Percentiles rank a stretch among this genome's conserved stretches.
phyloP scores from a whole-genome alignment of 2,888 invertebrate species.

The Coremacera marginata region DNA sequence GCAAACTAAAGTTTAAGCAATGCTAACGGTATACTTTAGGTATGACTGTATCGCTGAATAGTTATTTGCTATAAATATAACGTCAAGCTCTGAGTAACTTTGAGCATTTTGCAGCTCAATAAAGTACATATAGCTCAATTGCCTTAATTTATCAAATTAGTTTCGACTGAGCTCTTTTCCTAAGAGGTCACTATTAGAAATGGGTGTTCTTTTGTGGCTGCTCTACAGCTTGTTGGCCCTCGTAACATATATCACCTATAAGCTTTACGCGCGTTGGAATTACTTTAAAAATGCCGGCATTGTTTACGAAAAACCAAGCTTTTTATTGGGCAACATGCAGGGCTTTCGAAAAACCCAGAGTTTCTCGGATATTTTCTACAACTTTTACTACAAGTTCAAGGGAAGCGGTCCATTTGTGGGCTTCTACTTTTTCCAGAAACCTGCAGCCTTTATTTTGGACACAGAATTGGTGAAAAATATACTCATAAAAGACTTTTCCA shows the following conservation, averaged over 20 bases:
- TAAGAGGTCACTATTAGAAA: background rate
- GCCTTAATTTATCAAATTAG: background rate
- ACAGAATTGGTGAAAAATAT: constrained; percentile 49
- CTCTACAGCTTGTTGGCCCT: background rate
- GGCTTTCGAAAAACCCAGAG: constrained; percentile 40
- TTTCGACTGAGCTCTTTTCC: background rate
- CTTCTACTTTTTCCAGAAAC: constrained; percentile 56
- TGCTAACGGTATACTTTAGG: too few relatives aligned
- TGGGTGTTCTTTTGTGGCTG: background rate
- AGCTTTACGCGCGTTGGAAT: background rate
- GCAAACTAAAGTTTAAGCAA: too few relatives aligned
- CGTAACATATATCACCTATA: background rate
- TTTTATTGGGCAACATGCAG: constrained; percentile 24
- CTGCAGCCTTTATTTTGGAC: constrained; percentile 55
- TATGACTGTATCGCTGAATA: too few relatives aligned
- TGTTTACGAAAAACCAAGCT: constrained; percentile 1
- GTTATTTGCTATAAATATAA: too few relatives aligned
- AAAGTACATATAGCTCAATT: too few relatives aligned
- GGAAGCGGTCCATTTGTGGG: constrained; percentile 55
- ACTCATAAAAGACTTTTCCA: constrained; percentile 55
- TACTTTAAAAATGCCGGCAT: constrained; percentile 28
- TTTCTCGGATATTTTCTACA: constrained; percentile 47
- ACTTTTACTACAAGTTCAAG: constrained; percentile 38
- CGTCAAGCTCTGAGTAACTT: too few relatives aligned
- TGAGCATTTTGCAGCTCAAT: too few relatives aligned